Percentiles rank a stretch among this genome's conserved stretches.
phyloP scores from a whole-genome alignment of 2,113 vertebrate genomes.

The Sus scrofa region T2T-Sscrofa CM000812.6:198843001-198843500 shows the following conservation, averaged over 20 bases:
- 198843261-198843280: not conserved
- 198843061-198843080: conserved; percentile 33
- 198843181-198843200: conserved; percentile 23
- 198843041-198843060: conserved; percentile 52
- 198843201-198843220: conserved; percentile 52
- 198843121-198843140: conserved; percentile 31
- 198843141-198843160: not conserved
- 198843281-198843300: not conserved
- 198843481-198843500: not conserved
- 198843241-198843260: conserved; percentile 29
- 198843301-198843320: not conserved
- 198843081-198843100: conserved; percentile 60
- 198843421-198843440: not conserved
- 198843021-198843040: conserved; percentile 71
- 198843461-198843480: not conserved
- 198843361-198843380: not conserved
- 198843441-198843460: not conserved
- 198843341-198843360: not conserved
- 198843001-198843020: conserved; percentile 61
- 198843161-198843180: not conserved
- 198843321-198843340: not conserved
- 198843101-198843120: not conserved
- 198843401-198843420: not conserved
- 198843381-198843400: not conserved
- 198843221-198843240: conserved; percentile 8